These are phyloP conservation scores for Pristionchus maxplancki DNA, from an alignment of 2,888 invertebrate species.

Conservation along the genomic window DNA sequence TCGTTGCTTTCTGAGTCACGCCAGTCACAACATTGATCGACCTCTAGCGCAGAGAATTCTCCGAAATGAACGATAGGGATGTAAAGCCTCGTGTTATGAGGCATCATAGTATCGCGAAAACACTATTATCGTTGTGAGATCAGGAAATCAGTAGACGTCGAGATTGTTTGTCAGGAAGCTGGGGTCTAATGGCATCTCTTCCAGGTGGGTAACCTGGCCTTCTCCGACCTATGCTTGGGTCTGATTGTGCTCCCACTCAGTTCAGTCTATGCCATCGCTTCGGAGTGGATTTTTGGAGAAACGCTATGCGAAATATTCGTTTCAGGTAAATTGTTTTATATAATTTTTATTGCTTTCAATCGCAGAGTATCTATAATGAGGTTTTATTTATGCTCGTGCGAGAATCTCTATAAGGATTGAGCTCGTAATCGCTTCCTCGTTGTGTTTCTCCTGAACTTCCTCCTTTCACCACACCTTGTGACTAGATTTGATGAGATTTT, in stretches of 20 bases:
- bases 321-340: conserved; percentile 71
- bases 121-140: background rate
- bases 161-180: background rate
- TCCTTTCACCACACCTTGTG: background rate
- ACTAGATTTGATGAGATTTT: background rate
- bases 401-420: background rate
- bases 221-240: conserved; percentile 80
- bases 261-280: conserved; percentile 79
- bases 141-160: background rate
- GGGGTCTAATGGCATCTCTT: conserved; percentile 14
- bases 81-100: background rate
- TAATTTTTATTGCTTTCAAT: background rate
- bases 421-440: background rate
- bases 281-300: conserved; percentile 79
- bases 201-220: conserved; percentile 79
- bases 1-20: background rate
- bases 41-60: background rate
- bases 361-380: background rate
- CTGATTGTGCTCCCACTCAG: conserved; percentile 80
- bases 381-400: background rate
- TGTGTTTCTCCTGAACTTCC: background rate
- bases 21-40: no score
- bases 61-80: background rate
- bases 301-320: conserved; percentile 80
- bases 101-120: background rate